Evolutionary conservation across 2,888 invertebrate species (phyloP), one percentile per base, ranked within the genome.

Genomic region (Microplitis manilae): DNA sequence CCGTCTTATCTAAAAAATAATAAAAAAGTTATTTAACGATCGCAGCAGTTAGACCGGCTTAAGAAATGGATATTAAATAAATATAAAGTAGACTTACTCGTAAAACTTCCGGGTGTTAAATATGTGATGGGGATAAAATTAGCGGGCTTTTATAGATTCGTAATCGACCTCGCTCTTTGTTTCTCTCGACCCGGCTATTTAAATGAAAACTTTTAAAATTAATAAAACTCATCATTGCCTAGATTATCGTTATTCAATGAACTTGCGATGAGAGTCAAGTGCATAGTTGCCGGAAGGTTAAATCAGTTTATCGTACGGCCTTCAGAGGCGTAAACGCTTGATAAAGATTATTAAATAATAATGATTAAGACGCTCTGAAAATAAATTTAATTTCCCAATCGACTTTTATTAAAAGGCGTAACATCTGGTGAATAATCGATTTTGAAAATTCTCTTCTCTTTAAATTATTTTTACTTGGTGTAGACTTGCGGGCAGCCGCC

Each of bases 91-190:
- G 9, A 71, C 38, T 60, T 38, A 71, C 71, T 71, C 61, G 61
- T 30, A 38, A 61, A 71, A 9, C 40, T 13, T 61, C 71, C 13
- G 38, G 38, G 13, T 38, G 13, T 59, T 59, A 59, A 71, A 71
- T 71, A n/a, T 8, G 50, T 38, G 38, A 71, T 60, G 39, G 60
- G 5, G 39, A 71, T 71, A 6, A 69, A 69, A 59, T 71, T 71
- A 13, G 38, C 59, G 59, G 60, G 71, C 71, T 71, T 71, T 71
- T 71, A 71, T 71, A 71, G 71, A 9, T 39, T 30, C 61, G 20
- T 17, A 7, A 71, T 38, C 13, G 61, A 71, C 68, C 68, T 68
- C 40, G 39, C n/a, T 68, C 68, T 68, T 68, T 68, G 68, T 68
- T 68, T 13, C n/a, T 39, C n/a, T 30, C 30, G 30, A 30, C 30